Conservation (phyloP, 2,888 invertebrate genomes). For the Chrysodeixis includens region DNA sequence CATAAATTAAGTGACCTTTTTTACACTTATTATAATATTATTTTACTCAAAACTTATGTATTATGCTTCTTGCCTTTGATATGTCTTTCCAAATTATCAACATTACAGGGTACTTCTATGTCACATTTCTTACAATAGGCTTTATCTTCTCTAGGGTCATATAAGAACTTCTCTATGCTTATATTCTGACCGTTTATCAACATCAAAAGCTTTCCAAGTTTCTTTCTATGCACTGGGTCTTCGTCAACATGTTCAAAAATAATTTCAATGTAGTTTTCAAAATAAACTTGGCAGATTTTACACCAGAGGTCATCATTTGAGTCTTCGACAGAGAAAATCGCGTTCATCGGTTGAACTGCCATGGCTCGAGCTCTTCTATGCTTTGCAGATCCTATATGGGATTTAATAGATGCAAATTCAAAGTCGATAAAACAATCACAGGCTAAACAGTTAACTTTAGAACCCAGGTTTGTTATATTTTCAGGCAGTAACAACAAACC, state of each 20-base stretch:
- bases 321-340: slow-evolving; percentile 72
- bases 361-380: slow-evolving; percentile 67
- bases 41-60: background rate
- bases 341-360: slow-evolving; percentile 71
- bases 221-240: slow-evolving; percentile 59
- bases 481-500: slow-evolving; percentile 63
- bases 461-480: slow-evolving; percentile 31
- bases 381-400: slow-evolving; percentile 57
- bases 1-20: no score
- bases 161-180: slow-evolving; percentile 68
- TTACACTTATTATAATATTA: no score
- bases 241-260: slow-evolving; percentile 72
- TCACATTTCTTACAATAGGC: slow-evolving; percentile 68
- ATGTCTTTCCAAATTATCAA: slow-evolving; percentile 69
- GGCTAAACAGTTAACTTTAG: slow-evolving; percentile 58
- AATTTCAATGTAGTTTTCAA: slow-evolving; percentile 70
- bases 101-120: slow-evolving; percentile 67
- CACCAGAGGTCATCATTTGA: slow-evolving; percentile 70
- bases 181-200: slow-evolving; percentile 69
- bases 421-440: slow-evolving; percentile 62
- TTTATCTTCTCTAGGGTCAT: slow-evolving; percentile 67
- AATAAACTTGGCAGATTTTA: slow-evolving; percentile 71
- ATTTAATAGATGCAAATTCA: slow-evolving; percentile 45
- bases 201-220: slow-evolving; percentile 60
- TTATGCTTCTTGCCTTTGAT: slow-evolving; percentile 64